Evolutionary conservation across 2,888 invertebrate species (phyloP).

Genomic region (Zhuqinia jingwanae): DNA sequence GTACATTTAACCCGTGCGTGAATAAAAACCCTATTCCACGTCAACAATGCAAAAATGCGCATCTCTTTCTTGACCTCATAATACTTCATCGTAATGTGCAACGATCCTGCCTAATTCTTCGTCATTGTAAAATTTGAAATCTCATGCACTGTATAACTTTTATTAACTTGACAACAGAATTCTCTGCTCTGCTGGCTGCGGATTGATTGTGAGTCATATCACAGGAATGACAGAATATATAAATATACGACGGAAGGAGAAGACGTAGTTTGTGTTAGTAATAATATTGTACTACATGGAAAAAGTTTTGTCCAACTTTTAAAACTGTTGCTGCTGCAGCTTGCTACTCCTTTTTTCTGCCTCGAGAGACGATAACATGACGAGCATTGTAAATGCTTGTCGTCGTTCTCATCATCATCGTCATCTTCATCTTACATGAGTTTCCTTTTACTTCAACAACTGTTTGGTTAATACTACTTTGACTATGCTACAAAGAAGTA

Average conservation of each 20-base stretch:
- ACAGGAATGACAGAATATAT: neutral
- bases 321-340: slow-evolving; percentile 44
- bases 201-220: neutral
- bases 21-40: too few relatives aligned
- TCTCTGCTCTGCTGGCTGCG: too few relatives aligned
- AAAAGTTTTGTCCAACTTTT: slow-evolving; percentile 47
- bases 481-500: neutral
- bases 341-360: slow-evolving; percentile 12
- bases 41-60: too few relatives aligned
- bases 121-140: too few relatives aligned
- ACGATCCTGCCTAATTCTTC: too few relatives aligned
- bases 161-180: too few relatives aligned
- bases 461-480: neutral
- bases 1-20: too few relatives aligned
- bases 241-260: neutral
- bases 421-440: neutral
- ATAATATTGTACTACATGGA: slow-evolving; percentile 42
- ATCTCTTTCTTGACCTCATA: too few relatives aligned
- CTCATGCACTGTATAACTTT: too few relatives aligned
- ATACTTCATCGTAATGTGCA: too few relatives aligned
- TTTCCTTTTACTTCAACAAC: neutral
- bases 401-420: slow-evolving; percentile 23
- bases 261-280: neutral
- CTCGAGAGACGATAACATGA: slow-evolving; percentile 28
- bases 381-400: slow-evolving; percentile 1